Percentiles rank a stretch among this genome's conserved stretches.
Evolutionary conservation across 1,140 invertebrate genomes (phyloP).

Genomic region (Hyles vespertilio): DNA sequence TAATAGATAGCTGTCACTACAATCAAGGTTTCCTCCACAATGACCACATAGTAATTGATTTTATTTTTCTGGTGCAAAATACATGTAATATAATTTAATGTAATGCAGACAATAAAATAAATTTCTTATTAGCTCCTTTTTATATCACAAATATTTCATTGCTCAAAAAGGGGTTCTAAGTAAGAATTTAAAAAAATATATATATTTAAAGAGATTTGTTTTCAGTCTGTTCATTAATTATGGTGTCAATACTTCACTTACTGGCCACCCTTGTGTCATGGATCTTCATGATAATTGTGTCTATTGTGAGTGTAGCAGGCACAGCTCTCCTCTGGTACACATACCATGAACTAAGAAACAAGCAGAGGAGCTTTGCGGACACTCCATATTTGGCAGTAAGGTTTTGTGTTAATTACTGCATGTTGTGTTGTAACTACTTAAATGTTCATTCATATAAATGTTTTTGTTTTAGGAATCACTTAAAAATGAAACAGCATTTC

Average conservation of each 20-base stretch:
- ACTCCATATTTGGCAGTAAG: slow-evolving; percentile 54
- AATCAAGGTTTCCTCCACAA: too few relatives aligned
- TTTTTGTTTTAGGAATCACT: slow-evolving; percentile 83
- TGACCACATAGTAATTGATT: too few relatives aligned
- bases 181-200: too few relatives aligned
- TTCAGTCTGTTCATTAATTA: slow-evolving; percentile 87
- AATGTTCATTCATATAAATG: too few relatives aligned
- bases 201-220: slow-evolving; percentile 13
- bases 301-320: slow-evolving; percentile 84
- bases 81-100: too few relatives aligned
- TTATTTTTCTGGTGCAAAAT: too few relatives aligned
- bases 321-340: slow-evolving; percentile 92
- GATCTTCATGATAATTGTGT: slow-evolving; percentile 89
- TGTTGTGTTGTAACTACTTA: background rate
- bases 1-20: too few relatives aligned
- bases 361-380: slow-evolving; percentile 79
- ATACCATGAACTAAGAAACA: slow-evolving; percentile 85
- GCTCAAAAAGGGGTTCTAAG: too few relatives aligned
- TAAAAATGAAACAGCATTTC: slow-evolving; percentile 90
- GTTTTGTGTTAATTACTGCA: slow-evolving; percentile 5
- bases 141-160: too few relatives aligned
- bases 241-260: slow-evolving; percentile 90
- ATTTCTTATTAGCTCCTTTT: too few relatives aligned
- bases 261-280: slow-evolving; percentile 89
- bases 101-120: too few relatives aligned